A percentile compares a stretch with the other conserved stretches of the same genome.
Conservation (phyloP, 2,888 invertebrate genomes). For the Camptogramma bilineatum region DNA sequence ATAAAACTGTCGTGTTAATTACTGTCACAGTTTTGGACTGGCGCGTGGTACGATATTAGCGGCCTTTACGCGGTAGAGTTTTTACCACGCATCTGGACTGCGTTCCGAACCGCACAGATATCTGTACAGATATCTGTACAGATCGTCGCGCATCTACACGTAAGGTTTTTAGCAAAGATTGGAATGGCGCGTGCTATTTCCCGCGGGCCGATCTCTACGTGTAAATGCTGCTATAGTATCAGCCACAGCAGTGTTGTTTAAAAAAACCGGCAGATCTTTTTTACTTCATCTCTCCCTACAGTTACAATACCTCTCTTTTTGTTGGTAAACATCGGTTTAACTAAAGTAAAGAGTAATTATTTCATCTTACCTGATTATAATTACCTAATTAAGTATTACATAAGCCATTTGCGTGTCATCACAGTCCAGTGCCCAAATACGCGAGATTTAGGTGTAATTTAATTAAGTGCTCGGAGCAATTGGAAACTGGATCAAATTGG, state of each 20-base stretch:
- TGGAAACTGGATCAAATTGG: slow-evolving; percentile 31
- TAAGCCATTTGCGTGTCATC: slow-evolving; percentile 35
- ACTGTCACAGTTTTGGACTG: too few species aligned
- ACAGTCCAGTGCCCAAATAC: slow-evolving; percentile 27
- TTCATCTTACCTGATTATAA: slow-evolving; percentile 44
- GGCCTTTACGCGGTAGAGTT: too few species aligned
- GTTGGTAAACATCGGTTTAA: background rate
- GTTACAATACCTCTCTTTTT: background rate
- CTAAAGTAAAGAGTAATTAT: slow-evolving; percentile 25
- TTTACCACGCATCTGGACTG: too few species aligned
- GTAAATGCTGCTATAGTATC: too few species aligned
- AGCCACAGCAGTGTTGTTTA: background rate
- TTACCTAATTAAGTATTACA: slow-evolving; percentile 41
- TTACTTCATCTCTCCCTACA: background rate
- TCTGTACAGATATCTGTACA: too few species aligned
- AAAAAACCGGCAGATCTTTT: background rate
- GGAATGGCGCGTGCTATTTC: too few species aligned
- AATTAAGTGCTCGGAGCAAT: slow-evolving; percentile 24
- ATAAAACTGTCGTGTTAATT: too few species aligned
- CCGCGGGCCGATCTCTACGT: too few species aligned
- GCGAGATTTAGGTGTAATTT: slow-evolving; percentile 27
- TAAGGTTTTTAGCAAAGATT: too few species aligned
- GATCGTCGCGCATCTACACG: too few species aligned
- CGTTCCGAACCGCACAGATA: too few species aligned
- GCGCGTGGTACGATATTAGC: too few species aligned